Base-by-base conservation (phyloP, 2,888 invertebrate species). In the Masnerella sp. region DNA sequence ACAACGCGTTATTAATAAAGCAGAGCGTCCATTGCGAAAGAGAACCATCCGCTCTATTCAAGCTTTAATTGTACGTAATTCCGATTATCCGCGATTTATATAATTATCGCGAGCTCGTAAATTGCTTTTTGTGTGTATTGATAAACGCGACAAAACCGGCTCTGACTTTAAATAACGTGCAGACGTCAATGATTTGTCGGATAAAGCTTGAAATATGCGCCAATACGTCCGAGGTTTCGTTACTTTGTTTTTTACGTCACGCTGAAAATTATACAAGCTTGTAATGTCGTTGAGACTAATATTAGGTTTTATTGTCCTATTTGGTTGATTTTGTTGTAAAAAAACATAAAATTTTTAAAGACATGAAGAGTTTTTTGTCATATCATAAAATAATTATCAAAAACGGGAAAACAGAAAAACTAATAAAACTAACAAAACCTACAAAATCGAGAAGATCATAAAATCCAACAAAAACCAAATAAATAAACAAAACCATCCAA, bases 61-160 rank as follows among this genome's bases (percentile, higher is more conserved):
- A 62, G 56, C 64, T 76, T 71, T 76, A 71, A 72, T 76, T 74
- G 61, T 56, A 76, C 74, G 74, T 74, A 74, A 71, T 76, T 43
- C 58, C 68, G 59, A 56, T 74, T 67, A 69, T 58, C 71, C 65
- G 68, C 71, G 74, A 74, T 74, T 76, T 74, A 71, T 71, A 64
- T 32, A 74, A 65, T 65, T 75, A 52, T 28, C 56, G 8, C 56
- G 30, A 15, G 12, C 54, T 36, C 59, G 43, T 51, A 74, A 76
- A 74, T 58, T 62, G 59, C 28, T 64, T 74, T 76, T 72, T n/a
- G n/a, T 14, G n/a, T 18, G 34, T 32, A 70, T 62, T 64, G 43
- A 67, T 54, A 67, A 71, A 75, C 45, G 58, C 43, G 14, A 36
- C 42, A 38, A 43, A 30, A 40, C 43, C 40, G 28, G 36, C 14